Base-by-base conservation (phyloP, 2,797 vertebrate species). In the Oryzias sinensis region DNA sequence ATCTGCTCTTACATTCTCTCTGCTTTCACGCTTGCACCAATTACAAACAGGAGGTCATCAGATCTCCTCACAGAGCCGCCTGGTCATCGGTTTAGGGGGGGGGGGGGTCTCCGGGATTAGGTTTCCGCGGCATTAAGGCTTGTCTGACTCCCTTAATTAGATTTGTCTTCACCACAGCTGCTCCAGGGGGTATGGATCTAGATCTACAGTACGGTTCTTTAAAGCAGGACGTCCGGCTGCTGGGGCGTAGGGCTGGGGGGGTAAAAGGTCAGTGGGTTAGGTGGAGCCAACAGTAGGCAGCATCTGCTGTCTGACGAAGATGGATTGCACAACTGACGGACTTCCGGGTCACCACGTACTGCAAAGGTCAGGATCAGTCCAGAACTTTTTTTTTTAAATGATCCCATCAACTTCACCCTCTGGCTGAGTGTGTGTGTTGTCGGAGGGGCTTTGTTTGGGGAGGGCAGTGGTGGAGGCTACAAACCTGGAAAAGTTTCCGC, bases 291-390 rank as follows among this genome's bases (percentile, higher is more conserved):
- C 85, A 86, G 85, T 81, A 90, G 87, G 76, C 59, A 59, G 83
- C 90, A 93, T 93, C 85, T 94, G 90, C 69, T 88, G 82, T 76
- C 77, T 83, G 87, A 76, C 67, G 77, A 59, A 62, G 76, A 90
- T 62, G 84, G 87, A 92, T 91, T 77, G 84, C 80, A 87, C 85
- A 87, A 88, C 57, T 77, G 91, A 92, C 75, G 62, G 48, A 50
- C 45, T 37, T 62, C n/a, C 77, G 82, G 66, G 70, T 46, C 54
- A 63, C 44, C 58, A 69, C 62, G n/a, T 65, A 67, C 77, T 78
- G 59, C 78, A 54, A 59, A 58, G 90, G 90, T 92, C 90, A 79
- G 11, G 50, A 76, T 43, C 53, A 62, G 68, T 64, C 53, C 13
- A 61, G 11, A 67, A 89, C 71, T 61, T 81, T 82, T 69, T 68